phyloP scores from a whole-genome alignment of 2,113 vertebrate genomes.

The Plotosus lineatus region DNA sequence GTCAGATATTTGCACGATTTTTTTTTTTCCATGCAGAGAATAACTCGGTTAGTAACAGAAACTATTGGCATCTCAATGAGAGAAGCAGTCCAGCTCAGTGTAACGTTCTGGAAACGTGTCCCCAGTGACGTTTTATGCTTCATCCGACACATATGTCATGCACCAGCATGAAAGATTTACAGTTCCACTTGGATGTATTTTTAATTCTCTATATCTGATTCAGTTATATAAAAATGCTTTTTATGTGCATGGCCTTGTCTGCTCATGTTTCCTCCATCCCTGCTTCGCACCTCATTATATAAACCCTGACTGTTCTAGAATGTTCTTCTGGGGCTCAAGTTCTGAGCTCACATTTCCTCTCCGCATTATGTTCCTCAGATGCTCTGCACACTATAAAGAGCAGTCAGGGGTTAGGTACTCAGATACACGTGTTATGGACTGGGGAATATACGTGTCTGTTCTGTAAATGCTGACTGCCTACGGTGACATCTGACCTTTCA shows the following conservation, averaged over 20 bases:
- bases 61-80: background rate
- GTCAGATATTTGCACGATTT: background rate
- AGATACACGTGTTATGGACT: conserved; percentile 2
- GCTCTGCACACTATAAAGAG: conserved; percentile 51
- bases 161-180: background rate
- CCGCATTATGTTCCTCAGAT: background rate
- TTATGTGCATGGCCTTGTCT: too few relatives aligned
- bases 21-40: too few relatives aligned
- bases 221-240: background rate
- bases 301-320: background rate
- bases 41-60: too few relatives aligned
- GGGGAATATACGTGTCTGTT: background rate
- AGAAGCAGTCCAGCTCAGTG: background rate
- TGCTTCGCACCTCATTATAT: background rate
- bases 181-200: background rate
- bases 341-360: background rate
- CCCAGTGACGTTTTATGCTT: background rate
- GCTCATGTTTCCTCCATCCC: background rate
- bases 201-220: background rate
- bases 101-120: background rate
- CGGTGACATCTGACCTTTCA: too few relatives aligned
- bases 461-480: too few relatives aligned
- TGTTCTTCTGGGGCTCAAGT: background rate
- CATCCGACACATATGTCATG: background rate
- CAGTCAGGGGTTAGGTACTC: conserved; percentile 32